Conservation (phyloP, 2,797 vertebrate genomes). For the Xiphophorus birchmanni region DNA sequence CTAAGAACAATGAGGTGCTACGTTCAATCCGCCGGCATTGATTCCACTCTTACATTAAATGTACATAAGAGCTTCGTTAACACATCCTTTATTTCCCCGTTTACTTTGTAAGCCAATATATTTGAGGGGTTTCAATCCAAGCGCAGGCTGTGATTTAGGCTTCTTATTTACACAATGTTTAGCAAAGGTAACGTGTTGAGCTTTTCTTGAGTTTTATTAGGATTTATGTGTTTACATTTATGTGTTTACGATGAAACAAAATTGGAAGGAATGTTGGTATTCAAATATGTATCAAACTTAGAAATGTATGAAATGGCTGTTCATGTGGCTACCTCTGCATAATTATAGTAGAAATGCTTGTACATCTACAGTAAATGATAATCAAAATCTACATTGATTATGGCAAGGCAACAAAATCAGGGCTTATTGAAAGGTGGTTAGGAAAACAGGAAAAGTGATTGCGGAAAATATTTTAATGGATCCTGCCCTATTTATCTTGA, state of each 20-base stretch:
- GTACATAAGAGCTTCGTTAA: conserved; percentile 31
- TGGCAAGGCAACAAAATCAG: too few species aligned
- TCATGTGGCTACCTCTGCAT: not conserved
- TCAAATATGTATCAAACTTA: not conserved
- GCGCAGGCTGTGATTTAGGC: conserved; percentile 32
- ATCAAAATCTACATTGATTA: not conserved
- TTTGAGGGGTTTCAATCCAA: conserved; percentile 42
- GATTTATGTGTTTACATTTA: not conserved
- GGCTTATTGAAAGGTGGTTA: too few species aligned
- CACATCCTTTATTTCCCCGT: conserved; percentile 18
- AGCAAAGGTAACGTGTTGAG: not conserved
- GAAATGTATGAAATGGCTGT: not conserved
- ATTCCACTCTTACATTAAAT: conserved; percentile 27
- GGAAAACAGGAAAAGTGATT: too few species aligned
- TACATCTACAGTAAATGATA: not conserved
- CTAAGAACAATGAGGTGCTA: conserved; percentile 25
- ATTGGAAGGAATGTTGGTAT: not conserved
- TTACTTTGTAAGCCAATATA: conserved; percentile 57
- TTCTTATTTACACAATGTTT: conserved; percentile 40
- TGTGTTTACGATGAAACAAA: not conserved
- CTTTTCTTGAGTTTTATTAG: not conserved
- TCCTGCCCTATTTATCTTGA: too few species aligned
- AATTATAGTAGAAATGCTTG: not conserved
- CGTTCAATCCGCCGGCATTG: conserved; percentile 23
- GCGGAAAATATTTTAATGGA: too few species aligned